These are phyloP conservation scores for Tridacna gigas DNA, from an alignment of 2,888 invertebrate genomes.

Conservation along the genomic window DNA sequence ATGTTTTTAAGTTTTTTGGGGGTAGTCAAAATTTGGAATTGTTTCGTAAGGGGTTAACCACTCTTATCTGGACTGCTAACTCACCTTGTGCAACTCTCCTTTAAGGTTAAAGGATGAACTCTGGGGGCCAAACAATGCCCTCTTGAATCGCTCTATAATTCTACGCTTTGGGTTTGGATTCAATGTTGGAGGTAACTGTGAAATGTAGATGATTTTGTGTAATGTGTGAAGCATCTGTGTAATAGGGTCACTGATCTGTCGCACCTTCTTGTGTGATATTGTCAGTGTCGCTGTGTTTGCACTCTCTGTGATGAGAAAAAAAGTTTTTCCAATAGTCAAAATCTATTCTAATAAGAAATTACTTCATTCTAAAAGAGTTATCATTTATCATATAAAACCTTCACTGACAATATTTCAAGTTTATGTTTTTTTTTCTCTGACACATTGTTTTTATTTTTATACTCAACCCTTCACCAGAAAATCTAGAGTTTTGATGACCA, in stretches of 20 bases:
- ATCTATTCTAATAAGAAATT: too few relatives aligned
- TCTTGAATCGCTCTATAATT: conserved; percentile 83
- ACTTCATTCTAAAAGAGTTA: too few relatives aligned
- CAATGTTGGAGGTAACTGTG: conserved; percentile 83
- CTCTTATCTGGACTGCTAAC: neutral
- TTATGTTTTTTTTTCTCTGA: too few relatives aligned
- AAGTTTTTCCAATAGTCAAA: too few relatives aligned
- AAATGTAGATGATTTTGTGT: conserved; percentile 84
- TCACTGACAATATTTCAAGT: too few relatives aligned
- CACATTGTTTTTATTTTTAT: too few relatives aligned
- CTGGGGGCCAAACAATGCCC: conserved; percentile 81
- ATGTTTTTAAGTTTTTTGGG: too few relatives aligned
- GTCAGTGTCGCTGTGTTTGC: conserved; percentile 80
- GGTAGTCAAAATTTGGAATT: neutral
- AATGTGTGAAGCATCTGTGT: conserved; percentile 83
- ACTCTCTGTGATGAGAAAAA: conserved; percentile 71
- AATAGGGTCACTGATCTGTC: conserved; percentile 84
- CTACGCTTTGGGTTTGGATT: conserved; percentile 79
- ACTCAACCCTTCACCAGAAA: too few relatives aligned
- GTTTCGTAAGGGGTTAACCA: neutral
- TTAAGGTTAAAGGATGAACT: conserved; percentile 82
- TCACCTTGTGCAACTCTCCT: conserved; percentile 83
- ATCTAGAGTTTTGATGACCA: too few relatives aligned
- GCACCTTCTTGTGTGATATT: conserved; percentile 82
- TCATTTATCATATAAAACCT: too few relatives aligned